Conservation (phyloP, 2,888 invertebrate genomes). For the Pilophorus perplexus region DNA sequence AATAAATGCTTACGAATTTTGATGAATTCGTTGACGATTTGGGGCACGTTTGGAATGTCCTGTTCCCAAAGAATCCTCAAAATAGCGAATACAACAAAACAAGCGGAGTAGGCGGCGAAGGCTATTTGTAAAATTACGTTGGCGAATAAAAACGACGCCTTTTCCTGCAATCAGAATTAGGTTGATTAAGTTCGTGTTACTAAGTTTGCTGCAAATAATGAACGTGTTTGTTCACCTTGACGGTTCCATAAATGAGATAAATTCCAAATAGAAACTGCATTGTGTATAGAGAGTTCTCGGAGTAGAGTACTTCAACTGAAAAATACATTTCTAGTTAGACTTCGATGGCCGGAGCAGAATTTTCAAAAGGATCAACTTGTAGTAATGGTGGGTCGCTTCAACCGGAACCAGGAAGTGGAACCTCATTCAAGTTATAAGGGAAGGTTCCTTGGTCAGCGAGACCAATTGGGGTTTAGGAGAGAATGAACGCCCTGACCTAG, state of each 20-base stretch:
- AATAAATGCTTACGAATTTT: conserved; percentile 13
- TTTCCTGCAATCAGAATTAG: background rate
- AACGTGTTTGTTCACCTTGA: conserved; percentile 1
- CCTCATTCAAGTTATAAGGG: no score
- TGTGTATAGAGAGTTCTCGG: background rate
- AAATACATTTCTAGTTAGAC: background rate
- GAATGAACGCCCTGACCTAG: no score
- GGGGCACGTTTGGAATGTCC: background rate
- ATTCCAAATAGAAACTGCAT: conserved; percentile 11
- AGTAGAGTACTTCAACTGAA: background rate
- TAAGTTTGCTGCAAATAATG: no score
- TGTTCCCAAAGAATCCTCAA: background rate
- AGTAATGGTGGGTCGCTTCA: no score
- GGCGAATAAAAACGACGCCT: background rate
- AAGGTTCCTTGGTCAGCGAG: no score
- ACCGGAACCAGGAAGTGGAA: no score
- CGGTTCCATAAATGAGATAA: conserved; percentile 5
- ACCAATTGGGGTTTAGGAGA: no score
- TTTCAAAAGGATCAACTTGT: no score
- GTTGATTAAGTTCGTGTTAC: no score
- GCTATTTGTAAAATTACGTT: background rate
- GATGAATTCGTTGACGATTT: background rate
- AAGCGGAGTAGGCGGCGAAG: background rate
- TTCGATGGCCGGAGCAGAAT: no score
- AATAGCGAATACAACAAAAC: background rate